Base-by-base conservation (phyloP, 2,888 invertebrate species). In the Mayetiola destructor region DNA sequence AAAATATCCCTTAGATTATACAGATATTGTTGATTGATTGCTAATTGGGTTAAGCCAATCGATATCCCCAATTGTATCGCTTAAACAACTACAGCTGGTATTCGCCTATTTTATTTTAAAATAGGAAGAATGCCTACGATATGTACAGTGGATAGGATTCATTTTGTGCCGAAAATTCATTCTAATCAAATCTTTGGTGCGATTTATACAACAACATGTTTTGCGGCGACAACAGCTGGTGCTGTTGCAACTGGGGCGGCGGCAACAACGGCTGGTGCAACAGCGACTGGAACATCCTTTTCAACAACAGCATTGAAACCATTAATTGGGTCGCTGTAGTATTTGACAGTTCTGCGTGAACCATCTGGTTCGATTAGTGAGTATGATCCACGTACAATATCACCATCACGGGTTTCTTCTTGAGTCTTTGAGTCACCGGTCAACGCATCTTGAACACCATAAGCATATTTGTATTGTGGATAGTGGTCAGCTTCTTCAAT, bases 361-460 rank as follows among this genome's bases (percentile, higher is more conserved):
- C 76, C 76, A 63, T 75, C 76, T 57, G 76, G 68, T 63, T 76
- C 75, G 61, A 68, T 68, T 57, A 76, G 64, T 56, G 73, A 73
- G 67, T 75, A 76, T 36, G 71, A 71, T 59, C 76, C 76, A 61
- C 71, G 72, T 32, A 76, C 76, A 57, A 74, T 68, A 64, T 75
- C 75, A 60, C 75, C 75, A 60, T 71, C 72, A 60, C 75, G 72
- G 42, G 68, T 67, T 65, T 76, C 76, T 57, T 71, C 70, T 65
- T 75, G 75, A 59, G 70, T 73, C 62, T 76, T 75, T 59, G 68
- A 69, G 64, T 76, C 76, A 40, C 76, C 75, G 57, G 76, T 76
- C 36, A 74, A 62, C 57, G 67, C 64, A 62, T 76, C 76, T 64
- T 75, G 71, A 20, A 76, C 73, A 61, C 73, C 70, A 63, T 76